Conservation (phyloP, 2,113 vertebrate species). For the Entosphenus tridentatus region DNA sequence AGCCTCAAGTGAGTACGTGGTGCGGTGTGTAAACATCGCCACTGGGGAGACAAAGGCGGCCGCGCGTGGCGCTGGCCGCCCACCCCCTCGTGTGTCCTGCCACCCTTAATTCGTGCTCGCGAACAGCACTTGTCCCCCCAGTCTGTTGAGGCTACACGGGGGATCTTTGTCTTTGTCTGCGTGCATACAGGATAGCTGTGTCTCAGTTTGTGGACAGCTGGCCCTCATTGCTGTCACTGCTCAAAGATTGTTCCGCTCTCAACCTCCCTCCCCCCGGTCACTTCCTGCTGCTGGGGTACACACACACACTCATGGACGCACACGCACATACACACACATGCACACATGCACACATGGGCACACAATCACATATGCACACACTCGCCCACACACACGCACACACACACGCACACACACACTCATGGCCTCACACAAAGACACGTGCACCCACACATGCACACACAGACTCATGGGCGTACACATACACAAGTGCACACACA, state of each 20-base stretch:
- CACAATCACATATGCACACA: conserved; percentile 1
- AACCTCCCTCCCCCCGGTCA: conserved; percentile 67
- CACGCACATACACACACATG: neutral
- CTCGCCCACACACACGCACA: neutral
- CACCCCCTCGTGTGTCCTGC: too few species aligned
- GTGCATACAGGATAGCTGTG: conserved; percentile 29
- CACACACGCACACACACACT: neutral
- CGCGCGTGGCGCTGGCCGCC: too few species aligned
- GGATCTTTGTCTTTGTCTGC: conserved; percentile 10
- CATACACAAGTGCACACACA: neutral
- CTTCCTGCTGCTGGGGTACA: conserved; percentile 75
- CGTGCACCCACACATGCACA: too few species aligned
- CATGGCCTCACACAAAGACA: too few species aligned
- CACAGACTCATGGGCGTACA: too few species aligned
- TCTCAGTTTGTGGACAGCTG: conserved; percentile 54
- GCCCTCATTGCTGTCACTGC: conserved; percentile 37
- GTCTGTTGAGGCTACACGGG: conserved; percentile 50
- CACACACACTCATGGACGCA: conserved; percentile 5
- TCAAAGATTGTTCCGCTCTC: conserved; percentile 67
- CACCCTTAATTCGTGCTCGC: too few species aligned
- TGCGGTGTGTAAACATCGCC: too few species aligned
- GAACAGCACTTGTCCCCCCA: conserved; percentile 39
- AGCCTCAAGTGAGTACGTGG: too few species aligned
- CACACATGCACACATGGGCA: conserved; percentile 10
- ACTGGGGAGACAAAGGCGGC: too few species aligned